phyloP scores from a whole-genome alignment of 2,888 invertebrate species.

The Acrobasis repandana region DNA sequence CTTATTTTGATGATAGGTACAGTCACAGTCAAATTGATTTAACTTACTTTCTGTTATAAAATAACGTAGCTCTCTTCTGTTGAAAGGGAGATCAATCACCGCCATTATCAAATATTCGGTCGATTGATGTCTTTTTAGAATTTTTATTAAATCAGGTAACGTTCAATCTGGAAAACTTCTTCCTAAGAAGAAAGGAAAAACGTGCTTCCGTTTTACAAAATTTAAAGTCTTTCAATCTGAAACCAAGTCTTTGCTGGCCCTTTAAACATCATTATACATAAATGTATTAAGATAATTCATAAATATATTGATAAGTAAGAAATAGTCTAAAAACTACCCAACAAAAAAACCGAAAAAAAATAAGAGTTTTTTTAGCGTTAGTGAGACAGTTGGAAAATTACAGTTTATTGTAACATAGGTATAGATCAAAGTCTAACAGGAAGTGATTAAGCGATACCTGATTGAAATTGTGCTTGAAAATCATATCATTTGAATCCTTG shows the following conservation, averaged over 20 bases:
- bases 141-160: constrained; percentile 1
- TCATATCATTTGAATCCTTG: no score
- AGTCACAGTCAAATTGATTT: not conserved
- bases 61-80: not conserved
- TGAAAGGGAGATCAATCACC: constrained; percentile 2
- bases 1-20: not conserved
- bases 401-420: not conserved
- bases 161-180: not conserved
- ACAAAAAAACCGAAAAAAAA: no score
- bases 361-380: no score
- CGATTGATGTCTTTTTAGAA: not conserved
- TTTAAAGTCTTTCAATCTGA: no score
- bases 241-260: no score
- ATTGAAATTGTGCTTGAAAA: no score
- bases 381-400: no score
- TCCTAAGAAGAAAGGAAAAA: not conserved
- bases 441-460: no score
- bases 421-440: not conserved
- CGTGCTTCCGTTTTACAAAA: not conserved
- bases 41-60: not conserved
- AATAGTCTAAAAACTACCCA: no score
- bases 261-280: no score
- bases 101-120: constrained; percentile 1
- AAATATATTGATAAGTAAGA: no score
- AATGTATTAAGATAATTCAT: no score